These are phyloP conservation scores for Agelaius tricolor DNA, from an alignment of 2,113 vertebrate species.

Conservation along the genomic window DNA sequence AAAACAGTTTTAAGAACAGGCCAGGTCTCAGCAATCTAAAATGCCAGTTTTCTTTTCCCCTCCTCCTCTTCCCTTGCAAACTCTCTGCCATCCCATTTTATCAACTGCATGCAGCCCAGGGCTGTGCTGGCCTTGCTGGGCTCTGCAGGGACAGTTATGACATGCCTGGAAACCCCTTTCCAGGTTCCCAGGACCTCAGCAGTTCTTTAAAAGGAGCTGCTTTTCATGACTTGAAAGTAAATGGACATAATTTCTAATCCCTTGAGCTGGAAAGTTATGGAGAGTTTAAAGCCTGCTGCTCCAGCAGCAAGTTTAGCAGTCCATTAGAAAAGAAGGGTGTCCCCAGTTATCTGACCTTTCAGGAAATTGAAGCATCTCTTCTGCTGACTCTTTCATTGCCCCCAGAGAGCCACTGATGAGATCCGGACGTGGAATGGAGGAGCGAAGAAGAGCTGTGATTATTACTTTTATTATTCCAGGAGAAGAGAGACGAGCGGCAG, in stretches of 20 bases:
- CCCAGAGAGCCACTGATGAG: conserved; percentile 38
- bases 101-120: neutral
- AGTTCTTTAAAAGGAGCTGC: conserved; percentile 10
- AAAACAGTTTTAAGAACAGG: conserved; percentile 26
- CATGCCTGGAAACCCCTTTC: neutral
- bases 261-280: conserved; percentile 33
- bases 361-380: conserved; percentile 54
- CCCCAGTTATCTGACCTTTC: conserved; percentile 52
- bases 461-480: neutral
- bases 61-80: neutral
- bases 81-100: neutral
- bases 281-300: conserved; percentile 34
- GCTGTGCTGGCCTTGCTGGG: neutral
- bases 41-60: neutral
- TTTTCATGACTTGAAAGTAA: conserved; percentile 56
- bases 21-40: neutral
- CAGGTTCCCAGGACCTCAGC: conserved; percentile 46
- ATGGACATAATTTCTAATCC: conserved; percentile 46
- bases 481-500: neutral
- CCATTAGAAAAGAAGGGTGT: conserved; percentile 16
- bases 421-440: neutral
- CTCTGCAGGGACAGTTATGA: neutral
- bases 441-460: conserved; percentile 16
- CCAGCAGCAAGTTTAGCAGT: conserved; percentile 18
- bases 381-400: conserved; percentile 4